Conservation (phyloP, 2,797 vertebrate species). For the Chelidonichthys spinosus region DNA sequence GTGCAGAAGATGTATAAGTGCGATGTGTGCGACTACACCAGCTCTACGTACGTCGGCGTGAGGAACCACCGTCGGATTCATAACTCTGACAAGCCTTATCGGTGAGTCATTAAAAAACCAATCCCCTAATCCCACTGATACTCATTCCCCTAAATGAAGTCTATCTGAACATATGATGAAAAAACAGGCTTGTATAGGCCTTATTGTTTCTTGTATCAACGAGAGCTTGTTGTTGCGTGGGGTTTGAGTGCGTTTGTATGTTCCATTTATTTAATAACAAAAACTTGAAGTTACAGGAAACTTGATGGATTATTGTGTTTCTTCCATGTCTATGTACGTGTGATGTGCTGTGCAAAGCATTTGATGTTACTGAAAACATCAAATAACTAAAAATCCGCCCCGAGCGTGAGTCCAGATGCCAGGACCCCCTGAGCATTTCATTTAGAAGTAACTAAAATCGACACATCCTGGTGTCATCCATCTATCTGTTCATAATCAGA, state of each 20-base stretch:
- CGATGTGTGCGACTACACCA: slow-evolving; percentile 95
- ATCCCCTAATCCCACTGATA: background rate
- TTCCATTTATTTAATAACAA: background rate
- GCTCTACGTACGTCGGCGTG: slow-evolving; percentile 94
- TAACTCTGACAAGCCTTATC: slow-evolving; percentile 96
- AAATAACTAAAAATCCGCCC: background rate
- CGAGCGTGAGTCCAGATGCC: background rate
- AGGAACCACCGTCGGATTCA: slow-evolving; percentile 96
- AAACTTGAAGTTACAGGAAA: background rate
- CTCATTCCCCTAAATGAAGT: background rate
- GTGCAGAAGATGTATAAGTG: slow-evolving; percentile 92
- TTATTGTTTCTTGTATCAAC: background rate
- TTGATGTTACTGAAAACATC: background rate
- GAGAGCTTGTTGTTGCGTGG: background rate
- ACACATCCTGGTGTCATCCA: background rate
- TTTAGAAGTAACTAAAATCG: background rate
- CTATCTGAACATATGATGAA: too few relatives aligned
- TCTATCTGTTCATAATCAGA: background rate
- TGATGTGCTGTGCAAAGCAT: background rate
- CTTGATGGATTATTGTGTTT: background rate
- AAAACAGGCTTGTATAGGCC: background rate
- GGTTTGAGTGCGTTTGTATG: background rate
- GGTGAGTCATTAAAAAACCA: slow-evolving; percentile 78
- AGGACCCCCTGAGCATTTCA: background rate
- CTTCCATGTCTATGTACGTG: background rate